These are phyloP conservation scores for Ophraella communa DNA, from an alignment of 2,888 invertebrate genomes.

Conservation along the genomic window DNA sequence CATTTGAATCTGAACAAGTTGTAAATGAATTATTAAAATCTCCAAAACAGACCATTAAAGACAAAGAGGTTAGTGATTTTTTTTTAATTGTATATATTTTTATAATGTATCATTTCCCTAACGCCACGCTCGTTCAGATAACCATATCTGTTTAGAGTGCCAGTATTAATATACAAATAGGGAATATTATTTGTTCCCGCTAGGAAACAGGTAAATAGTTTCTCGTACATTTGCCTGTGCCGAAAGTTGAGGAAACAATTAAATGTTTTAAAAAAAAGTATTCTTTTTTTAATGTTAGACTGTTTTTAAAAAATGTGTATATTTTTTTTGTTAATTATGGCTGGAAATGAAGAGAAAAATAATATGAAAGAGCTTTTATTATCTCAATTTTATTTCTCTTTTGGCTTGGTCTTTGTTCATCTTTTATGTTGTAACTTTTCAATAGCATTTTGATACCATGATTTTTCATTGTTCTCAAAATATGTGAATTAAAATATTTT, in stretches of 20 bases:
- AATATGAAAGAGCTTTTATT: too few species aligned
- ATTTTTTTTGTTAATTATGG: too few species aligned
- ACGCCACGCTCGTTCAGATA: constrained; percentile 10
- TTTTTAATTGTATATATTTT: background rate
- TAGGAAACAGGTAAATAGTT: constrained; percentile 8
- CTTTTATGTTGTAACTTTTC: too few species aligned
- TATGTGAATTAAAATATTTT: too few species aligned
- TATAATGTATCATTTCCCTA: background rate
- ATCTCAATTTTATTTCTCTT: too few species aligned
- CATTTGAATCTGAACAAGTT: constrained; percentile 94
- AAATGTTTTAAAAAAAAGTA: constrained; percentile 6
- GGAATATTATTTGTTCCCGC: background rate
- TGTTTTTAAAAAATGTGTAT: too few species aligned
- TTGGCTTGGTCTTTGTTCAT: too few species aligned
- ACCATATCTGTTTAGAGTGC: constrained; percentile 1
- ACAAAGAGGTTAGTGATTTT: constrained; percentile 77
- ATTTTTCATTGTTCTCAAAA: too few species aligned
- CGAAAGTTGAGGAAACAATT: constrained; percentile 12
- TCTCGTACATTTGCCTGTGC: background rate
- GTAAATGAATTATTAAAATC: constrained; percentile 91
- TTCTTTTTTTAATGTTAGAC: too few species aligned
- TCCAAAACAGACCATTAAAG: constrained; percentile 91
- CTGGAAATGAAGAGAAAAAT: too few species aligned
- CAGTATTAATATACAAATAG: background rate
- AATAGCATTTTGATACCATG: too few species aligned